A percentile compares a stretch with the other conserved stretches of the same genome.
Conservation (phyloP, 2,113 vertebrate species). For the Phainopepla nitens region DNA sequence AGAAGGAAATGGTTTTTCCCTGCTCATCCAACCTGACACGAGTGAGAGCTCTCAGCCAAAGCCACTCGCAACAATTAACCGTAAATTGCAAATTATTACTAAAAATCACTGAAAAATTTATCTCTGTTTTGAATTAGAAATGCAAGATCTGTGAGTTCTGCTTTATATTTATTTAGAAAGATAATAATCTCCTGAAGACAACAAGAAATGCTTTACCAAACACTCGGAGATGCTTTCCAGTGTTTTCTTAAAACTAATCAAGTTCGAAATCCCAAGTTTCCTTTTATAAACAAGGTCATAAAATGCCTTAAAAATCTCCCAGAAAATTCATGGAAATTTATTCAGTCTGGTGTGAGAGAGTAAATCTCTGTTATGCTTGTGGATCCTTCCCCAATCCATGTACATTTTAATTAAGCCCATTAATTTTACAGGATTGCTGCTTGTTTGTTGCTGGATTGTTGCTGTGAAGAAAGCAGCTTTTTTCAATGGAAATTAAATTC, state of each 20-base stretch:
- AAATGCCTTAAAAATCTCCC: conserved; percentile 15
- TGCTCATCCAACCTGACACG: background rate
- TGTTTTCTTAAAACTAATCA: background rate
- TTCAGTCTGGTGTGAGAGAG: background rate
- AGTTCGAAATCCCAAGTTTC: background rate
- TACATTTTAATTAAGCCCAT: conserved; percentile 52
- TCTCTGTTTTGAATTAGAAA: background rate
- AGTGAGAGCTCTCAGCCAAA: no score
- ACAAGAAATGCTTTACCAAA: background rate
- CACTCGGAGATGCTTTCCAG: background rate
- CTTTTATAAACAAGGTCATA: conserved; percentile 23
- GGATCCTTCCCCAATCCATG: background rate
- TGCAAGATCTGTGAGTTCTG: background rate
- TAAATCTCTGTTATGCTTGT: background rate
- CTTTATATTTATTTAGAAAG: background rate
- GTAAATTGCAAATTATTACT: background rate
- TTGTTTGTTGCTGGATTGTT: conserved; percentile 17
- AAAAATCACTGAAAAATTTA: background rate
- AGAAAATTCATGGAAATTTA: conserved; percentile 30
- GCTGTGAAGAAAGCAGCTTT: background rate
- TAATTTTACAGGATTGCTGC: conserved; percentile 37
- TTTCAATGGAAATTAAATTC: conserved; percentile 4
- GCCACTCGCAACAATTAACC: background rate
- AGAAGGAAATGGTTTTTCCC: background rate
- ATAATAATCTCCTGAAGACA: background rate